These are phyloP conservation scores for Hemiscyllium ocellatum DNA, from an alignment of 2,113 vertebrate species.

Conservation along the genomic window DNA sequence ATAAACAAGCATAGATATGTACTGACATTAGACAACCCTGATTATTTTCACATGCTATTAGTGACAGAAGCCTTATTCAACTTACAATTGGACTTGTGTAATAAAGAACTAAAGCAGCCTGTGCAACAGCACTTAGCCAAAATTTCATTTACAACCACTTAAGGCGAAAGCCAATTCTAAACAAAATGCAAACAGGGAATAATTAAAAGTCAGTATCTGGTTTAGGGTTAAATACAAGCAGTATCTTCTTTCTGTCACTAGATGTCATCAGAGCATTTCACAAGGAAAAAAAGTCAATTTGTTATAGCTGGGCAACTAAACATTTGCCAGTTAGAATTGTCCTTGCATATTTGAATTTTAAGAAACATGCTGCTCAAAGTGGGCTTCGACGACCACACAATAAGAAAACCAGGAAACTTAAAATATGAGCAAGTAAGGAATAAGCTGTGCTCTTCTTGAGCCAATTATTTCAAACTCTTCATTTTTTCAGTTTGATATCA, in stretches of 20 bases:
- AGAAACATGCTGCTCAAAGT: background rate
- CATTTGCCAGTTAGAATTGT: background rate
- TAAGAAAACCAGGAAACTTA: background rate
- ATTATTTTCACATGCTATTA: background rate
- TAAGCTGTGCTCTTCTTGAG: background rate
- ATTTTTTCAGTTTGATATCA: background rate
- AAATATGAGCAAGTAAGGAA: background rate
- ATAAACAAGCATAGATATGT: background rate
- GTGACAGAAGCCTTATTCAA: background rate
- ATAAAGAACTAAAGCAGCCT: background rate
- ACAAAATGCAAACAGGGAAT: background rate
- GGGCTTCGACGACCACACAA: background rate
- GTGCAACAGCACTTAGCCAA: background rate
- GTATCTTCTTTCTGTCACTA: background rate
- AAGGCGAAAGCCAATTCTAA: slow-evolving; percentile 34
- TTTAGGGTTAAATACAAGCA: background rate
- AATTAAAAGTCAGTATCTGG: background rate
- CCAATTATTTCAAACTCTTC: background rate
- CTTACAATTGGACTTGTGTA: background rate
- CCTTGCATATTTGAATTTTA: background rate
- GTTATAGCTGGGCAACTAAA: background rate
- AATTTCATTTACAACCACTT: background rate
- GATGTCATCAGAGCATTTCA: slow-evolving; percentile 19
- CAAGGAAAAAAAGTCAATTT: background rate
- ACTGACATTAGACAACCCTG: background rate